A percentile compares a stretch with the other conserved stretches of the same genome.
Evolutionary conservation across 2,113 vertebrate genomes (phyloP).

Genomic region (Dasyprocta punctata): DNA sequence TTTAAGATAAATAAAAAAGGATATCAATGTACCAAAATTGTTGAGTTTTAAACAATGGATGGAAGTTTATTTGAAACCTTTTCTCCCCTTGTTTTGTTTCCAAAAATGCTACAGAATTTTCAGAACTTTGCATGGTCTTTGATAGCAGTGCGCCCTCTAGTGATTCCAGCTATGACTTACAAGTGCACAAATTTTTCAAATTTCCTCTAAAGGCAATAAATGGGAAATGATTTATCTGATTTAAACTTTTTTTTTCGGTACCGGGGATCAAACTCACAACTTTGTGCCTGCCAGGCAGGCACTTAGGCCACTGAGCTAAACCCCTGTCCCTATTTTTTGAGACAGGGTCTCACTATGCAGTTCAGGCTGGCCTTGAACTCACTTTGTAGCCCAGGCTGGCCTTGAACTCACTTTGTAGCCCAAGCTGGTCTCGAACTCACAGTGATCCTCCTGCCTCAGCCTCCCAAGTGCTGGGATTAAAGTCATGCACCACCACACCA

Average conservation of each 20-base stretch:
- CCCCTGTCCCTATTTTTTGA: too few relatives aligned
- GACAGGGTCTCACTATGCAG: too few relatives aligned
- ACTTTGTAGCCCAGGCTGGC: too few relatives aligned
- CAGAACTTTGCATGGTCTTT: constrained; percentile 35
- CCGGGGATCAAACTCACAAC: too few relatives aligned
- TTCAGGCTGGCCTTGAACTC: too few relatives aligned
- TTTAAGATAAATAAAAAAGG: neutral
- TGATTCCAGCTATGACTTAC: constrained; percentile 12
- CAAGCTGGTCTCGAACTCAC: too few relatives aligned
- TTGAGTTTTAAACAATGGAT: neutral
- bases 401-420: too few relatives aligned
- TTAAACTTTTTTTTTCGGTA: neutral
- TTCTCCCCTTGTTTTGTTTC: neutral
- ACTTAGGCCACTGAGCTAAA: too few relatives aligned
- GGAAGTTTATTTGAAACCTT: neutral
- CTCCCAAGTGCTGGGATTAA: too few relatives aligned
- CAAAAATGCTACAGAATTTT: neutral
- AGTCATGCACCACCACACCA: too few relatives aligned
- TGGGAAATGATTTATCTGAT: neutral
- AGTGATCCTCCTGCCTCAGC: too few relatives aligned
- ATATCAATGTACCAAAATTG: neutral
- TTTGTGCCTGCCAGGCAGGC: too few relatives aligned
- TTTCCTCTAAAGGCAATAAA: constrained; percentile 33
- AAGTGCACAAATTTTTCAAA: neutral
- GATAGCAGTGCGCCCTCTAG: constrained; percentile 67